These are phyloP conservation scores for Hyperopisus bebe DNA, from an alignment of 2,113 vertebrate genomes.

Conservation along the genomic window DNA sequence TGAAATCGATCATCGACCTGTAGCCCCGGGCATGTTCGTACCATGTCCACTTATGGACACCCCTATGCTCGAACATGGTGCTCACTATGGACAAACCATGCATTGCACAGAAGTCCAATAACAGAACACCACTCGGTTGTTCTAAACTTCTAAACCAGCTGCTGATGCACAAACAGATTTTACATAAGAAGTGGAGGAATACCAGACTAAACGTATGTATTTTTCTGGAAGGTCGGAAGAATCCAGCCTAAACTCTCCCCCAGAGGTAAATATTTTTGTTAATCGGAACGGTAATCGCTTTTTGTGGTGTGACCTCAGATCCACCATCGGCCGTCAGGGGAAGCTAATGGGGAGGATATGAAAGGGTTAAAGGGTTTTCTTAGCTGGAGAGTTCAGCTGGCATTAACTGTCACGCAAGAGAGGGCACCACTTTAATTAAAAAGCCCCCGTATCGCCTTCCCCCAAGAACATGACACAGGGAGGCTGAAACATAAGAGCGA, in stretches of 20 bases:
- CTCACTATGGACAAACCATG: too few species aligned
- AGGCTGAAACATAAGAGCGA: slow-evolving; percentile 10
- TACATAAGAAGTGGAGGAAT: not conserved
- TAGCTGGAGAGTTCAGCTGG: slow-evolving; percentile 18
- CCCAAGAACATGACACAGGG: slow-evolving; percentile 24
- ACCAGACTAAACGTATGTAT: not conserved
- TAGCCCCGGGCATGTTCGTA: too few species aligned
- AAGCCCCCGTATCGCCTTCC: slow-evolving; percentile 37
- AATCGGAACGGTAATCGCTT: not conserved
- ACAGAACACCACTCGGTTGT: too few species aligned
- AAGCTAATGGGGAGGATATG: slow-evolving; percentile 58
- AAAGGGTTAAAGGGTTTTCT: slow-evolving; percentile 44
- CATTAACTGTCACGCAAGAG: not conserved
- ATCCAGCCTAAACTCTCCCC: not conserved
- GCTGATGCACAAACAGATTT: not conserved
- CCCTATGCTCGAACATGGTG: too few species aligned
- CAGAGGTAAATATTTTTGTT: not conserved
- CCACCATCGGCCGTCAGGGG: slow-evolving; percentile 40
- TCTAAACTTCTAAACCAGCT: not conserved
- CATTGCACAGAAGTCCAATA: too few species aligned
- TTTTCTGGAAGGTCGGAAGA: not conserved
- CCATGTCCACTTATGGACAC: too few species aligned
- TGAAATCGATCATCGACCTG: too few species aligned
- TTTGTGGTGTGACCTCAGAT: not conserved
- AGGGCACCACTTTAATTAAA: slow-evolving; percentile 43